Evolutionary conservation across 2,797 vertebrate species (phyloP).

Genomic region (Enteromius mattozi): DNA sequence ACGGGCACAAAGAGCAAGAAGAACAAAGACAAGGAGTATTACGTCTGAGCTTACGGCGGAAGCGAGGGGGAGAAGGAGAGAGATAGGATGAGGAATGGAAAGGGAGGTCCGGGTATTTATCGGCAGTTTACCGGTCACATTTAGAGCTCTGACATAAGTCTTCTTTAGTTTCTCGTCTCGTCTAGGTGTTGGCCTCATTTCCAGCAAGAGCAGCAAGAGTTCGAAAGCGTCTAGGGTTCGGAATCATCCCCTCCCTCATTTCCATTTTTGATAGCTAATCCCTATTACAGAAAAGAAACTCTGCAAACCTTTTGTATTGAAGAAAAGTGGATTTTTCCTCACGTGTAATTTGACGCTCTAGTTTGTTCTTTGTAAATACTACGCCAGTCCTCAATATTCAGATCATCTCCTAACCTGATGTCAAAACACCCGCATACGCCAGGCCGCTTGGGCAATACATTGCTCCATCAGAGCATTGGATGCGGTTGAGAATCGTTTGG

Average conservation of each 20-base stretch:
- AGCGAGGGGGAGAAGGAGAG: constrained; percentile 17
- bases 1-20: constrained; percentile 92
- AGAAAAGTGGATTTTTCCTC: constrained; percentile 31
- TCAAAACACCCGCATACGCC: constrained; percentile 36
- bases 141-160: constrained; percentile 32
- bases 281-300: constrained; percentile 10
- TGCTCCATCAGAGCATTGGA: constrained; percentile 8
- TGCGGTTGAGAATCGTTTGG: not conserved
- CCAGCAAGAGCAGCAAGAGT: constrained; percentile 6
- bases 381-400: constrained; percentile 24
- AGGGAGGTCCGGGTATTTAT: constrained; percentile 51
- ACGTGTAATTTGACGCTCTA: not conserved
- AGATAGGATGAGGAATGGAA: constrained; percentile 51
- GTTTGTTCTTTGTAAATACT: constrained; percentile 52
- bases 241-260: constrained; percentile 10
- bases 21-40: constrained; percentile 97
- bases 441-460: constrained; percentile 16
- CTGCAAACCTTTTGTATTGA: constrained; percentile 40
- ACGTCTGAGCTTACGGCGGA: constrained; percentile 82
- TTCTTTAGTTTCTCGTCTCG: constrained; percentile 28
- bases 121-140: constrained; percentile 30
- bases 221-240: not conserved
- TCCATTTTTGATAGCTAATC: constrained; percentile 44
- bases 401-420: constrained; percentile 34
- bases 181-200: constrained; percentile 29